Percentiles rank a stretch among this genome's conserved stretches.
Conservation (phyloP, 1,140 invertebrate genomes). For the Neodiprion virginianus region DNA sequence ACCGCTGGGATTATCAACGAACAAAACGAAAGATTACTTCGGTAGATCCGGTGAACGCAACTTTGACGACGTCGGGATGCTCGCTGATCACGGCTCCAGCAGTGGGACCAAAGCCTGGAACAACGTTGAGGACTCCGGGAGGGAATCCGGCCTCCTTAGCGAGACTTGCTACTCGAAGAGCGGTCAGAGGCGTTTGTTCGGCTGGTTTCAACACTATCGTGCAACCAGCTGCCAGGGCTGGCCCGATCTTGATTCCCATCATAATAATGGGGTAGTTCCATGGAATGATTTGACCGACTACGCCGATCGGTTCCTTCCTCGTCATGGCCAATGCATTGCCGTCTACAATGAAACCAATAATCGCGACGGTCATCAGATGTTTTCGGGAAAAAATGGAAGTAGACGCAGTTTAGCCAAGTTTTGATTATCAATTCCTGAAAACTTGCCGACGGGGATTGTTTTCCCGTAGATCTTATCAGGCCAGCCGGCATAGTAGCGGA, state of each 20-base stretch:
- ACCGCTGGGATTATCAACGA: not conserved
- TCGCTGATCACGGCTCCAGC: slow-evolving; percentile 71
- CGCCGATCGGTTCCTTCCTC: slow-evolving; percentile 78
- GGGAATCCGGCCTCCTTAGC: slow-evolving; percentile 76
- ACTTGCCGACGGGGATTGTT: slow-evolving; percentile 66
- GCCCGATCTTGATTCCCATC: slow-evolving; percentile 81
- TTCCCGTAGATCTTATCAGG: slow-evolving; percentile 78
- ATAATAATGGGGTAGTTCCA: slow-evolving; percentile 87
- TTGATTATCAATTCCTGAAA: not conserved
- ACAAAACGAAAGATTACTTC: slow-evolving; percentile 31
- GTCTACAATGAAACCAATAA: slow-evolving; percentile 57
- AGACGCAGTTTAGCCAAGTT: too few species aligned
- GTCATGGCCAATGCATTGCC: slow-evolving; percentile 69
- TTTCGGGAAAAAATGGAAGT: not conserved
- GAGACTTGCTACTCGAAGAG: slow-evolving; percentile 71
- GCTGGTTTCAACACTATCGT: slow-evolving; percentile 75
- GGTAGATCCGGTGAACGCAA: slow-evolving; percentile 75
- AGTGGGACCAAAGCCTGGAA: slow-evolving; percentile 69
- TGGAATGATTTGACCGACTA: slow-evolving; percentile 81
- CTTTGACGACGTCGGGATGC: slow-evolving; percentile 73
- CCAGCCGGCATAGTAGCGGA: slow-evolving; percentile 79
- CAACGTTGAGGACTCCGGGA: slow-evolving; percentile 71
- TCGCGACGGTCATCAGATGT: not conserved
- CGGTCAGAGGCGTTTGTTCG: slow-evolving; percentile 80
- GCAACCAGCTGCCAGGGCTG: slow-evolving; percentile 75